These are phyloP conservation scores for Habroteleia sp. DNA, from an alignment of 2,888 invertebrate genomes.

Conservation along the genomic window DNA sequence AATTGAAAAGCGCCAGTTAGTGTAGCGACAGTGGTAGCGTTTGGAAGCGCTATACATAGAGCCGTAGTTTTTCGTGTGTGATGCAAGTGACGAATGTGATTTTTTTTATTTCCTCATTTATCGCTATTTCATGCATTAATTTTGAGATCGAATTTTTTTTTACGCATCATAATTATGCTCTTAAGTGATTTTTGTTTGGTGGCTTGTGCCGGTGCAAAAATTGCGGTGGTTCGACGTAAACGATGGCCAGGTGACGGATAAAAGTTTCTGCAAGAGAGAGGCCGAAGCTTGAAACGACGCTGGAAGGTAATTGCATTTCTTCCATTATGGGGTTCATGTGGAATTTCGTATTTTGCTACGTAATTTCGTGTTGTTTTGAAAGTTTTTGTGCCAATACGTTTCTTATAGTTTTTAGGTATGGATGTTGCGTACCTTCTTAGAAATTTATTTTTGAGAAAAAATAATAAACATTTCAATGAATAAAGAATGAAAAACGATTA, in stretches of 20 bases:
- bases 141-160: conserved; percentile 3
- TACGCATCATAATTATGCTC: conserved; percentile 29
- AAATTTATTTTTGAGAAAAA: no score
- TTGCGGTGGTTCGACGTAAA: conserved; percentile 18
- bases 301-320: conserved; percentile 61
- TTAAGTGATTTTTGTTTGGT: conserved; percentile 22
- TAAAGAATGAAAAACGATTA: no score
- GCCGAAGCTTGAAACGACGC: conserved; percentile 67
- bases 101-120: conserved; percentile 18
- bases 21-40: conserved; percentile 77
- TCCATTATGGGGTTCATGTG: neutral
- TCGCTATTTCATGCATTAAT: neutral
- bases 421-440: no score
- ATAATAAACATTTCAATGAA: no score
- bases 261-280: conserved; percentile 68
- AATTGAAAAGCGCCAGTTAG: conserved; percentile 77
- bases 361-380: no score
- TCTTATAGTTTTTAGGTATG: no score
- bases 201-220: conserved; percentile 29
- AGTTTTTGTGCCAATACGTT: no score
- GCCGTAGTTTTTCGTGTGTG: conserved; percentile 70
- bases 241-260: conserved; percentile 76
- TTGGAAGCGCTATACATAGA: conserved; percentile 73
- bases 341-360: neutral
- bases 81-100: conserved; percentile 53